Base-by-base conservation (phyloP, 2,888 invertebrate genomes). In the Sipunculus nudus region DNA sequence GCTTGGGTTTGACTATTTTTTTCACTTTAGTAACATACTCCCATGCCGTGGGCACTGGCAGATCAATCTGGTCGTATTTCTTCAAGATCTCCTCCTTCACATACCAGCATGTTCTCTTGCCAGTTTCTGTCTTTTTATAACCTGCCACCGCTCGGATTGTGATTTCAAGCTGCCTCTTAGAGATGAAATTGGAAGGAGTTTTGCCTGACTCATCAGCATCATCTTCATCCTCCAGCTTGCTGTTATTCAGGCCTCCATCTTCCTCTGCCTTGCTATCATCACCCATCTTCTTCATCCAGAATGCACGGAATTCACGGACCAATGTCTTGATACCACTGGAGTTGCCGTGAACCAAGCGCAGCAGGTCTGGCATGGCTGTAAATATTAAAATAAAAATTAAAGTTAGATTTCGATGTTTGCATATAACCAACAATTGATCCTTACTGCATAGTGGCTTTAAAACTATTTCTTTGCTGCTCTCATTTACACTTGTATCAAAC, bases 281-380 rank as follows among this genome's bases (percentile, higher is more conserved):
- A n/a, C n/a, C n/a, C n/a, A n/a, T 67, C 38, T 84, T 86, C 29
- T 84, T 86, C 35, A 83, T 80, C 84, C 89, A 86, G 76, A 85
- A 88, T 10, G 86, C 86, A 25, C 88, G 75, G 75, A 90, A 91
- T 76, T 91, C 90, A 59, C 87, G 87, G 0, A 88, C 83, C 8
- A 91, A 81, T 65, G 88, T 87, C 31, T 78, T 83, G 39, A 87
- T 86, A 0, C 87, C 86, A 63, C 87, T 86, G 0, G 82, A 79
- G 78, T 90, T 91, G 0, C 90, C 90, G 77, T 92, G 90, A 2
- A 91, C 76, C 0, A 91, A 80, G 46, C 87, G 87, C 45, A 90
- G 87, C 63, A 92, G 84, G 64, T 88, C 86, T 3, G 89, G 88
- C 67, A 90, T 82, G 43, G 89, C 87, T 87, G 76, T 13, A 77